Conservation (phyloP, 2,797 vertebrate species). For the Luscinia megarhynchos region DNA sequence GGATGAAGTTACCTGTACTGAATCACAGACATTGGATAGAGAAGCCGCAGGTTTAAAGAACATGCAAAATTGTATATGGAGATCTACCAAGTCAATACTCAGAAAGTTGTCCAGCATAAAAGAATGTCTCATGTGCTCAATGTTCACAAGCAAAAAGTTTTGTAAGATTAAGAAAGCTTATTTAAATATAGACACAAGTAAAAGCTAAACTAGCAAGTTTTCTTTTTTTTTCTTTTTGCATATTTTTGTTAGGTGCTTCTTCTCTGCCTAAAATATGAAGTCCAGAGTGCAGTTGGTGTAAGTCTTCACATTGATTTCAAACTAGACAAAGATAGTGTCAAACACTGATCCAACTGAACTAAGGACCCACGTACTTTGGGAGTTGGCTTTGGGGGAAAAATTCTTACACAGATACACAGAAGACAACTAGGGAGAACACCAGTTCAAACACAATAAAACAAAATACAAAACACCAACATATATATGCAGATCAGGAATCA, state of each 20-base stretch:
- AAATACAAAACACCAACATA: constrained; percentile 57
- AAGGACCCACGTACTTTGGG: constrained; percentile 60
- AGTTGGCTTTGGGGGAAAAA: constrained; percentile 49
- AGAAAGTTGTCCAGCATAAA: constrained; percentile 64
- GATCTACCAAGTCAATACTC: constrained; percentile 52
- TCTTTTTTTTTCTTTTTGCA: constrained; percentile 60
- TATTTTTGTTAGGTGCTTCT: constrained; percentile 74
- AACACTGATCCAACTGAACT: constrained; percentile 63
- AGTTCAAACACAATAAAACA: constrained; percentile 54
- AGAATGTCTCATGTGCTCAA: constrained; percentile 54
- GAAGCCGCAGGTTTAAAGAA: background rate
- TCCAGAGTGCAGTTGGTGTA: constrained; percentile 67
- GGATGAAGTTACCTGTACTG: constrained; percentile 4
- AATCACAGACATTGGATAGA: constrained; percentile 9
- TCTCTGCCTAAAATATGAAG: constrained; percentile 70
- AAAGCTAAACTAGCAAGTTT: constrained; percentile 57
- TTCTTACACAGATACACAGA: constrained; percentile 47
- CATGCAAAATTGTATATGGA: background rate
- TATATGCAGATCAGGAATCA: constrained; percentile 61
- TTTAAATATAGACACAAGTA: constrained; percentile 70
- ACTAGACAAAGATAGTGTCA: constrained; percentile 52
- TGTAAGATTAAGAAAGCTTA: constrained; percentile 71
- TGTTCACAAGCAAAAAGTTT: constrained; percentile 65
- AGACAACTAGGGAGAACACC: constrained; percentile 39
- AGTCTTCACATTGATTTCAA: constrained; percentile 57